Evolutionary conservation across 1,140 invertebrate genomes (phyloP).

Genomic region (Manduca sexta): DNA sequence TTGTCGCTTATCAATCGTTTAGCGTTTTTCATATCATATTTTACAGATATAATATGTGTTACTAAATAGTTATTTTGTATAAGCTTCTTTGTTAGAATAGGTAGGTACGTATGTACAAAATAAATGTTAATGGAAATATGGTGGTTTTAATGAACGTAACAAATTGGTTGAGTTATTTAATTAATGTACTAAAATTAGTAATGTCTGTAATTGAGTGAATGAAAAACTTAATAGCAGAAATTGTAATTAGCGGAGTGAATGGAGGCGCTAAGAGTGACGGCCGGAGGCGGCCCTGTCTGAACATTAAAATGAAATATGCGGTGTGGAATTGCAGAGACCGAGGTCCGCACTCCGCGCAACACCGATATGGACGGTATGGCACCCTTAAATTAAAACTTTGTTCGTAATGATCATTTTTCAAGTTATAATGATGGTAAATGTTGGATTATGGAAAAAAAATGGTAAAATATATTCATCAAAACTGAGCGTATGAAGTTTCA

Average conservation of each 20-base stretch:
- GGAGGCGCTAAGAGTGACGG: slow-evolving; percentile 6
- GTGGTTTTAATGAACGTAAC: slow-evolving; percentile 10
- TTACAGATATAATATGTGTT: slow-evolving; percentile 17
- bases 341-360: too few relatives aligned
- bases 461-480: too few relatives aligned
- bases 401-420: too few relatives aligned
- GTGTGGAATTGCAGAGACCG: too few relatives aligned
- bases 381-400: too few relatives aligned
- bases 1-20: not conserved
- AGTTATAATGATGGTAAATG: too few relatives aligned
- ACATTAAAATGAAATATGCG: slow-evolving; percentile 42
- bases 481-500: too few relatives aligned
- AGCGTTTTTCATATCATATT: slow-evolving; percentile 6
- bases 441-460: too few relatives aligned
- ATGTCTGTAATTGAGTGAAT: slow-evolving; percentile 15
- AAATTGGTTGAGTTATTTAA: slow-evolving; percentile 3
- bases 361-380: too few relatives aligned
- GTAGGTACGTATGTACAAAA: slow-evolving; percentile 49
- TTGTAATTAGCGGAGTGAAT: slow-evolving; percentile 21
- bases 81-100: slow-evolving; percentile 45
- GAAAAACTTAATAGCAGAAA: slow-evolving; percentile 18
- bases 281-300: not conserved
- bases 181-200: too few relatives aligned
- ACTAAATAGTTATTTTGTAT: slow-evolving; percentile 44
- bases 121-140: slow-evolving; percentile 49